A percentile compares a stretch with the other conserved stretches of the same genome.
Conservation (phyloP, 2,113 vertebrate species). For the Pachyramphus minor region DNA sequence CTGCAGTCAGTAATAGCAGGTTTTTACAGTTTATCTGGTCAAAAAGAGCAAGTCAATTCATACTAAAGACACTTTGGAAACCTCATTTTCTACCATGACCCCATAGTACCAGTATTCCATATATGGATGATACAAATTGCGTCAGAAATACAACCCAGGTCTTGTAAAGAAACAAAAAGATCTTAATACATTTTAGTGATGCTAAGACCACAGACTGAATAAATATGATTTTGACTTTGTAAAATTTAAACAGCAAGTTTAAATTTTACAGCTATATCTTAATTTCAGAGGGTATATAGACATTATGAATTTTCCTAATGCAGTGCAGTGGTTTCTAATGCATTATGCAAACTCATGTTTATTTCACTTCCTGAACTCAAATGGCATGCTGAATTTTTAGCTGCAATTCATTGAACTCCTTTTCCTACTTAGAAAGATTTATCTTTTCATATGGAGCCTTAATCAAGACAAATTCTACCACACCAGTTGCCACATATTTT, state of each 20-base stretch:
- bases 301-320: constrained; percentile 11
- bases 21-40: background rate
- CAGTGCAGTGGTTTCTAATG: constrained; percentile 1
- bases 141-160: background rate
- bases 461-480: constrained; percentile 69
- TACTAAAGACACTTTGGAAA: background rate
- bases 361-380: constrained; percentile 49
- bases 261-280: background rate
- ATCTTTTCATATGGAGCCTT: constrained; percentile 59
- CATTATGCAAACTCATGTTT: constrained; percentile 42
- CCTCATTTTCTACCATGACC: background rate
- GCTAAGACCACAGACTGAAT: background rate
- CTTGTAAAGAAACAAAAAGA: background rate
- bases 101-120: background rate
- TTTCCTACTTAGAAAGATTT: constrained; percentile 61
- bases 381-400: constrained; percentile 42
- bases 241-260: constrained; percentile 7
- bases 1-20: background rate
- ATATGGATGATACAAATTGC: background rate
- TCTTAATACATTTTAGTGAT: background rate
- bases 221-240: background rate
- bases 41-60: background rate
- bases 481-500: constrained; percentile 61
- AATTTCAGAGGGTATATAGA: background rate
- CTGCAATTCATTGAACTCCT: constrained; percentile 41